phyloP scores from a whole-genome alignment of 2,113 vertebrate species.

The Oncorhynchus tshawytscha region DNA sequence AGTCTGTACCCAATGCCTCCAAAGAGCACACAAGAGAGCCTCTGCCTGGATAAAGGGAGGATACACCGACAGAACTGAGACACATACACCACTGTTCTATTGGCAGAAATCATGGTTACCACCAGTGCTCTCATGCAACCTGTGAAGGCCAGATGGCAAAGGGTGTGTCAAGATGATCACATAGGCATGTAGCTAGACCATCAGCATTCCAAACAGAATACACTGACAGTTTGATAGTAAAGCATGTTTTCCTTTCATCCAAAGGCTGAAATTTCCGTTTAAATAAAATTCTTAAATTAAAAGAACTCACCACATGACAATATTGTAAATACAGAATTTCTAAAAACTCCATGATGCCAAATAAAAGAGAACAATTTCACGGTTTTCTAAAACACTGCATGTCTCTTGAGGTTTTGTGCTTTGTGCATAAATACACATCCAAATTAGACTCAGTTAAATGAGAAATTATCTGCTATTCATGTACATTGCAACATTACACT shows the following conservation, averaged over 20 bases:
- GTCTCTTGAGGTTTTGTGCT: slow-evolving; percentile 21
- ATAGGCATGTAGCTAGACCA: too few relatives aligned
- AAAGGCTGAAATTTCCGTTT: too few relatives aligned
- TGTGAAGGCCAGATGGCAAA: too few relatives aligned
- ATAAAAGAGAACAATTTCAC: slow-evolving; percentile 17
- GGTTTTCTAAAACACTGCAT: slow-evolving; percentile 8
- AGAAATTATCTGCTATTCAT: neutral
- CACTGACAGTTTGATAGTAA: too few relatives aligned
- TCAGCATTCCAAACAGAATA: too few relatives aligned
- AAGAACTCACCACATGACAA: too few relatives aligned
- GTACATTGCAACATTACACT: too few relatives aligned
- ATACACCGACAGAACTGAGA: neutral
- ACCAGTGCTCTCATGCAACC: neutral
- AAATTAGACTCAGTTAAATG: slow-evolving; percentile 25
- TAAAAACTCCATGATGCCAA: slow-evolving; percentile 18
- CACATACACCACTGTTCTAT: neutral
- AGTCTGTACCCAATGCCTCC: too few relatives aligned
- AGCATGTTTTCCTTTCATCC: too few relatives aligned
- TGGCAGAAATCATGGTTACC: slow-evolving; percentile 7
- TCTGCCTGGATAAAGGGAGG: neutral
- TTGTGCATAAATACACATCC: slow-evolving; percentile 52
- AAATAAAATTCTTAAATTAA: too few relatives aligned
- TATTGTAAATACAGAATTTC: neutral
- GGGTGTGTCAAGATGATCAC: too few relatives aligned
- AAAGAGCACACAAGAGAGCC: too few relatives aligned